Base-by-base conservation (phyloP, 2,797 vertebrate genomes). In the Catharus ustulatus region DNA sequence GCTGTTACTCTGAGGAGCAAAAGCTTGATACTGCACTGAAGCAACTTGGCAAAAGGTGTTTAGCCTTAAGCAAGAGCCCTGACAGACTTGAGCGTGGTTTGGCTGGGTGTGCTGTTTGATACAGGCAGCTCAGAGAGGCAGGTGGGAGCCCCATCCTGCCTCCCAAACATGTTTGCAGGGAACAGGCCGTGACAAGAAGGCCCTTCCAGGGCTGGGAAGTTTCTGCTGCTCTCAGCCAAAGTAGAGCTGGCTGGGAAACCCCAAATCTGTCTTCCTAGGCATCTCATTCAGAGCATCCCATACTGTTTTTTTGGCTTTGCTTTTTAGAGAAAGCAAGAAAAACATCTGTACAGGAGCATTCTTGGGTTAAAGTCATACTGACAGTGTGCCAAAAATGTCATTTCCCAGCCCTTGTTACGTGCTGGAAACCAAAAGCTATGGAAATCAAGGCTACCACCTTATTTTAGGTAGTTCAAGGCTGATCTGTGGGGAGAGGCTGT, bases 181-280 rank as follows among this genome's bases (percentile, higher is more conserved):
- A 96, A 66, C 79, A 94, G 74, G 93, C 93, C 10, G 1, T 84
- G 85, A 90, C 58, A 93, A 94, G 95, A 81, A 76, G 23, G n/a
- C 62, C 43, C 18, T 87, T 94, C 84, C 54, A 92, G 75, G 66
- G 58, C 64, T 80, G 85, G 87, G 89, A 94, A 59, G 85, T 84
- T 96, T 76, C 91, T 93, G 78, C 66, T 13, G 36, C 51, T 81
- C 61, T 87, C 73, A 84, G 87, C 85, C 85, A 89, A 93, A 67
- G 84, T 19, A 62, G 76, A 91, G 76, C 87, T 88, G 80, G 73
- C 91, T 94, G 95, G 94, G 94, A 95, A 96, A 75, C 38, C 83
- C 93, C 92, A 87, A 80, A 92, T 93, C 89, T 91, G 78, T 90
- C 84, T 88, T 92, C 40, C 32, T 73, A 77, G 51, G 68, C 59